Conservation (phyloP, 2,113 vertebrate genomes). For the Conger conger region DNA sequence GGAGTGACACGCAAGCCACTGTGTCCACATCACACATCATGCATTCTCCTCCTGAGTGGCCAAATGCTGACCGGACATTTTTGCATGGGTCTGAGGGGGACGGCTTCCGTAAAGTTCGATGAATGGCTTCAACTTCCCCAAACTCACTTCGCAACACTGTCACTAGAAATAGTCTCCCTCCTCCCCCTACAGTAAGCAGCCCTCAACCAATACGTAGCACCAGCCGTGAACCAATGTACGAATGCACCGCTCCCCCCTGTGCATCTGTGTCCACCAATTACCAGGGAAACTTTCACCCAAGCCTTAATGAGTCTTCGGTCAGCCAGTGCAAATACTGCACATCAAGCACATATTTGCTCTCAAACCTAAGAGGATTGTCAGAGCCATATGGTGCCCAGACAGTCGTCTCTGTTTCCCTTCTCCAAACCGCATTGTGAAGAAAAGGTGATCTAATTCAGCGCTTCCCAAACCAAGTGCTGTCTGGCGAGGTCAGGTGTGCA, state of each 20-base stretch:
- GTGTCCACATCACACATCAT: neutral
- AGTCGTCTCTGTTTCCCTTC: neutral
- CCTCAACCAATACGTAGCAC: neutral
- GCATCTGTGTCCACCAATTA: constrained; percentile 26
- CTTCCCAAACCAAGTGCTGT: too few relatives aligned
- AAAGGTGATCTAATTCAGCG: neutral
- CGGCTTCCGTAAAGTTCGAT: neutral
- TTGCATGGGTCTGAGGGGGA: neutral
- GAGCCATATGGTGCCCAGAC: constrained; percentile 28
- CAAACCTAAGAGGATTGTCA: constrained; percentile 5
- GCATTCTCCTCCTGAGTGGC: neutral
- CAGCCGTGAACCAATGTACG: neutral
- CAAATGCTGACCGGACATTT: neutral
- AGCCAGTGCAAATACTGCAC: constrained; percentile 31
- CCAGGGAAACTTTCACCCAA: neutral
- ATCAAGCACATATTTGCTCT: constrained; percentile 22
- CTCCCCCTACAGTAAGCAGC: neutral
- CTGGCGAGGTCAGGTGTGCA: too few relatives aligned
- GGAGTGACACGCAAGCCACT: neutral
- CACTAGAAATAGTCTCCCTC: neutral
- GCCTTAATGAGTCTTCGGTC: constrained; percentile 13
- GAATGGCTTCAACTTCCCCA: neutral
- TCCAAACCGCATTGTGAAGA: neutral
- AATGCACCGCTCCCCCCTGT: neutral
- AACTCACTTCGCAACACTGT: neutral